Evolutionary conservation across 1,140 invertebrate genomes (phyloP), one percentile per base, ranked within the genome.

Genomic region (Trichomalopsis sarcophagae): DNA sequence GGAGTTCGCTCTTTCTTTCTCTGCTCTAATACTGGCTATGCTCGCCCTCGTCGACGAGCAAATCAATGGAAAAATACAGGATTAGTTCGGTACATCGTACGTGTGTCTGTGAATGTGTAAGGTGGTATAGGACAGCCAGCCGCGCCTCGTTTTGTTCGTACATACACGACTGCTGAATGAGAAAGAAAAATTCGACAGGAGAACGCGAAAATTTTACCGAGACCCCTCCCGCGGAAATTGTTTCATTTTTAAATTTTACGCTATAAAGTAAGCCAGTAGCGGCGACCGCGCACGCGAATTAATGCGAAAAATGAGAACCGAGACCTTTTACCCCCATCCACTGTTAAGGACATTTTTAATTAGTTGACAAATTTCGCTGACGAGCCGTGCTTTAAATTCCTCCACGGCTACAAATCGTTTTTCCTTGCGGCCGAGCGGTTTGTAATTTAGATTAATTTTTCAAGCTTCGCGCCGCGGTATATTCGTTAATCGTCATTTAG

Each of bases 31-130:
- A 33, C 69, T 80, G 17, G 10, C 40, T 76, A 23, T 47, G n/a
- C 47, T 66, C 85, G 62, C 62, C n/a, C 69, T 2, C 36, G 14
- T 13, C 87, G 88, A 85, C 86, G 88, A 87, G 89, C 89, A 88
- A 91, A 91, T 92, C 91, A 90, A 91, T 92, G 90, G 87, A 91
- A 92, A 93, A 92, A 91, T 91, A 91, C 90, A 88, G 87, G 87
- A 90, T 91, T 90, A 89, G 86, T 73, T 86, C 79, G 84, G 85
- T 87, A 87, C 88, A 86, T 87, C 83, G 86, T n/a, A 69, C 82
- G 62, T 82, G 83, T 81, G 86, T 86, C 84, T 10, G 40, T 44
- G 7, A 9, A 66, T 66, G 11, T 62, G 30, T 69, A 71, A 10
- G 27, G 14, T 33, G 68, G 68, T 71, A 11, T 71, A 71, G 68